A percentile compares a stretch with the other conserved stretches of the same genome.
These are phyloP conservation scores for Sylvietta virens DNA, from an alignment of 2,113 vertebrate genomes.

Conservation along the genomic window DNA sequence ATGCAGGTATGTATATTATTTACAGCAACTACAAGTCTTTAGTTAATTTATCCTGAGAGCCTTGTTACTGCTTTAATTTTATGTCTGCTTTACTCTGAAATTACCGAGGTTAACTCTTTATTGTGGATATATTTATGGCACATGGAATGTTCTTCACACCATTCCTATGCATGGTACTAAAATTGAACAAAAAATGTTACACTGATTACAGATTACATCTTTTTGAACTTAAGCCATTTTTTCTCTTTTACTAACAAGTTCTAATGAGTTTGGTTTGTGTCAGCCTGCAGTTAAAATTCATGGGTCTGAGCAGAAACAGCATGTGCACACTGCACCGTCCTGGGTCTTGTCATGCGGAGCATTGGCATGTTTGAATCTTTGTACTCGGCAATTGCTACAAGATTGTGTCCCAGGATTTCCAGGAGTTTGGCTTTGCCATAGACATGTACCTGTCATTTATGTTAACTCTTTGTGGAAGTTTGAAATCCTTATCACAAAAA, in stretches of 20 bases:
- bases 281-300: conserved; percentile 16
- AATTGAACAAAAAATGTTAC: not conserved
- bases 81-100: conserved; percentile 11
- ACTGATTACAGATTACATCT: not conserved
- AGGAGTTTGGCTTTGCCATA: not conserved
- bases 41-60: not conserved
- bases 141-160: conserved; percentile 30
- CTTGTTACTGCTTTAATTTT: conserved; percentile 45
- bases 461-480: not conserved
- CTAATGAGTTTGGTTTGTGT: conserved; percentile 17
- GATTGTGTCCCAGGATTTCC: not conserved
- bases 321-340: not conserved
- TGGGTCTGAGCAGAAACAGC: not conserved
- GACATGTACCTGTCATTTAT: not conserved
- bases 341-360: not conserved
- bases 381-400: not conserved
- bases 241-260: conserved; percentile 28
- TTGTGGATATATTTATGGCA: not conserved
- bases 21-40: not conserved
- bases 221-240: not conserved
- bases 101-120: conserved; percentile 37
- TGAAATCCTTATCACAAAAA: not conserved
- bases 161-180: conserved; percentile 40
- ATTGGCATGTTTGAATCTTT: not conserved
- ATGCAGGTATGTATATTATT: not conserved